Percentiles rank a stretch among this genome's conserved stretches.
Conservation (phyloP, 1,140 invertebrate species). For the Gonioctena quinquepunctata region DNA sequence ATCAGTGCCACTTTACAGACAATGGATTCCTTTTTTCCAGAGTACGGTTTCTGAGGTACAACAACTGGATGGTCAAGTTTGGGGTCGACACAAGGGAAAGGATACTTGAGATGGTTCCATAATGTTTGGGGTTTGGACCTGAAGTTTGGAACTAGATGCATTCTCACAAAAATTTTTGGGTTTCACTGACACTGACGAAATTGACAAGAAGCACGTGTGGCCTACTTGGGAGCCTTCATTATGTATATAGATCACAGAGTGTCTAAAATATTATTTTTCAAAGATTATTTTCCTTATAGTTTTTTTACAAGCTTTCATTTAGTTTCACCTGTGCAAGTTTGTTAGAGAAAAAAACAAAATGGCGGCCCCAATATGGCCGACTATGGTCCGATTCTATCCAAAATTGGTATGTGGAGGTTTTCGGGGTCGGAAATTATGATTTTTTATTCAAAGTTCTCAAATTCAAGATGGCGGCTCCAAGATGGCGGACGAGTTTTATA, state of each 20-base stretch:
- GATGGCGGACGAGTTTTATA: too few relatives aligned
- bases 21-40: constrained; percentile 57
- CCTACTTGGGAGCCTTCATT: background rate
- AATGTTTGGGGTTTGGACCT: background rate
- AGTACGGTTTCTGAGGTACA: constrained; percentile 27
- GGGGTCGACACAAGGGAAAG: background rate
- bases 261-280: too few relatives aligned
- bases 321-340: too few relatives aligned
- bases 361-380: too few relatives aligned
- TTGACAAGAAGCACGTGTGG: background rate
- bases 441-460: too few relatives aligned
- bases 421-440: too few relatives aligned
- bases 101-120: background rate
- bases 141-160: background rate
- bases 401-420: too few relatives aligned
- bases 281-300: too few relatives aligned
- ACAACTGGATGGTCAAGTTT: background rate
- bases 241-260: background rate
- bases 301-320: too few relatives aligned
- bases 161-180: background rate
- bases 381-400: too few relatives aligned
- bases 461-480: too few relatives aligned
- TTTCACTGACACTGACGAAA: background rate
- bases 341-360: too few relatives aligned
- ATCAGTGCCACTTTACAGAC: constrained; percentile 71